Base-by-base conservation (phyloP, 1,140 invertebrate genomes). In the Drosophila ogumai region DNA sequence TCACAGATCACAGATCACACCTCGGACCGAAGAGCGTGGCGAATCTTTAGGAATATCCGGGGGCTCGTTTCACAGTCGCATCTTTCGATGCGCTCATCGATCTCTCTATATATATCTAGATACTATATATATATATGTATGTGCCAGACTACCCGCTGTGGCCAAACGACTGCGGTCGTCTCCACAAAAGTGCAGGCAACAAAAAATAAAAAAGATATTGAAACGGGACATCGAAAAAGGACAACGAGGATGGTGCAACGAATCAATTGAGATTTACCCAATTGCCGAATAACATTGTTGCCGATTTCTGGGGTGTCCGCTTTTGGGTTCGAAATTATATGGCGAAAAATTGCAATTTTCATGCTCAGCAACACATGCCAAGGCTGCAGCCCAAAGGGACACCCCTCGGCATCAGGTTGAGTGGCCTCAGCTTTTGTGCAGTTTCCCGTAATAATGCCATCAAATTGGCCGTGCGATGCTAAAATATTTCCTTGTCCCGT, bases 151-250 rank as follows among this genome's bases (percentile, higher is more conserved):
- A 58, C 84, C 85, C 81, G 85, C 84, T 88, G 84, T 88, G 84
- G 84, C 84, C 77, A 88, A 87, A 84, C 75, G 64, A 90, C 86
- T 88, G 84, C 76, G 84, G 84, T 88, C 85, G 84, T 88, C 59
- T 58, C 79, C 75, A 82, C 63, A 64, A 77, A 77, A 57, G 60
- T 67, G 49, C 56, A 52, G 60, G n/a, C 13, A 25, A 54, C 49
- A 34, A 34, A 60, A 13, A 25, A 28, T 6, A 28, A 6, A 28
- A 28, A 28, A 28, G 25, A 28, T 28, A 28, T 28, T 28, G 25
- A 28, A 28, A 28, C 5, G 25, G 25, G 25, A 28, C 22, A 22
- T 22, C 22, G 22, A 6, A 5, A 28, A 0, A 66, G 61, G 17
- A 69, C 44, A 43, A 31, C 34, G 66, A 67, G 73, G 76, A 82